phyloP scores from a whole-genome alignment of 2,113 vertebrate species.

The Tragulus kanchil region DNA sequence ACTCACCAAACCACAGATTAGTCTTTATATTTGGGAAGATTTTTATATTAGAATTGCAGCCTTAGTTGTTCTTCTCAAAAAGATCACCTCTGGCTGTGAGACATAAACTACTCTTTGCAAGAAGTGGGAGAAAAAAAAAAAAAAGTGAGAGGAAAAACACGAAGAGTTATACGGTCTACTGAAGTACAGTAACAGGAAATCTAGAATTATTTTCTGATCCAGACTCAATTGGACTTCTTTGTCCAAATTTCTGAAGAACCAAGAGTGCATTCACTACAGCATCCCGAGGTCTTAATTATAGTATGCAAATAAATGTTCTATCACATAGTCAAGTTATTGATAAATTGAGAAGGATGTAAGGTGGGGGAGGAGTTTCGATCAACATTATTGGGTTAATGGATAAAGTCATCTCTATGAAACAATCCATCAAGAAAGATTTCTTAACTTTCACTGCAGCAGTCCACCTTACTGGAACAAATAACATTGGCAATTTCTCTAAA shows the following conservation, averaged over 20 bases:
- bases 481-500: constrained; percentile 26
- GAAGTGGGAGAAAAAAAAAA: background rate
- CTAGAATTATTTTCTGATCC: constrained; percentile 48
- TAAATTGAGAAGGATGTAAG: background rate
- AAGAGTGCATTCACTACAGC: constrained; percentile 42
- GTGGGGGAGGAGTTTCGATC: background rate
- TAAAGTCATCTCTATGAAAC: background rate
- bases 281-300: constrained; percentile 33
- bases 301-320: constrained; percentile 26
- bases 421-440: background rate
- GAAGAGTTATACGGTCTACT: background rate
- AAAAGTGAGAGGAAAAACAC: background rate
- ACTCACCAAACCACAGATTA: background rate
- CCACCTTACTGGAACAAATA: background rate
- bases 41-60: constrained; percentile 43
- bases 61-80: constrained; percentile 31
- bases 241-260: constrained; percentile 1
- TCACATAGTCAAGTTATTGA: background rate
- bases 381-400: background rate
- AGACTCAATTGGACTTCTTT: constrained; percentile 38
- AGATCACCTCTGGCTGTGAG: background rate
- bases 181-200: background rate
- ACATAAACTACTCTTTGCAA: background rate
- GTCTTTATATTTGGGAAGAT: background rate
- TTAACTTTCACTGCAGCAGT: background rate